Percentiles rank a stretch among this genome's conserved stretches.
These are phyloP conservation scores for Eurystomus glaucurus DNA, from an alignment of 2,797 vertebrate species.

Conservation along the genomic window DNA sequence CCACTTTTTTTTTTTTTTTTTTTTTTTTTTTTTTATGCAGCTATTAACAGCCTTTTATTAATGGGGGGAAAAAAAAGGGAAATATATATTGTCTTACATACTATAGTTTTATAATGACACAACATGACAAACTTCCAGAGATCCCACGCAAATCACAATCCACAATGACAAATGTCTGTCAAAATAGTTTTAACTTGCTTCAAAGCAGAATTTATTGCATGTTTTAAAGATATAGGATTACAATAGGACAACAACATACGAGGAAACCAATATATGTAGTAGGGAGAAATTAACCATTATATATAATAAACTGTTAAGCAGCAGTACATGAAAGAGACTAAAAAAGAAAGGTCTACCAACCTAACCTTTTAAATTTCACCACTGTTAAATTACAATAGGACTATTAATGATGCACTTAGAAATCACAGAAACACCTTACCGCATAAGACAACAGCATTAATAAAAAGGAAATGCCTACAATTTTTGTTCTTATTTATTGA, in stretches of 20 bases:
- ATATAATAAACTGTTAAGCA: not conserved
- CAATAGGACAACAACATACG: not conserved
- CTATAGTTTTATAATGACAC: not conserved
- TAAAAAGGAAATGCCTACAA: not conserved
- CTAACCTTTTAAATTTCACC: not conserved
- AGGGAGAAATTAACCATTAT: not conserved
- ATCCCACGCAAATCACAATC: not conserved
- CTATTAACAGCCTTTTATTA: not conserved
- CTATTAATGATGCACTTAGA: not conserved
- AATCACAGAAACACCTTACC: not conserved
- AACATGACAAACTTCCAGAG: not conserved
- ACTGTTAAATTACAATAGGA: not conserved
- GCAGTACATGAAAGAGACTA: not conserved
- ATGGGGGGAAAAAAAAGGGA: not conserved
- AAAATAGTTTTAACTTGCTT: not conserved
- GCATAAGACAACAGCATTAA: not conserved
- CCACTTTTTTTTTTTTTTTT: not conserved
- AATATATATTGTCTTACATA: not conserved
- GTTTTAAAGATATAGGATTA: not conserved
- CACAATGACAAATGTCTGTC: not conserved
- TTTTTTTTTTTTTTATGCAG: not conserved
- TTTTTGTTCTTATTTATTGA: not conserved
- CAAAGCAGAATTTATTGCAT: not conserved
- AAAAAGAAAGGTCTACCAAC: not conserved
- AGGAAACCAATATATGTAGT: not conserved